Conservation (phyloP, 2,888 invertebrate species). For the Ctenicera cuprea region DNA sequence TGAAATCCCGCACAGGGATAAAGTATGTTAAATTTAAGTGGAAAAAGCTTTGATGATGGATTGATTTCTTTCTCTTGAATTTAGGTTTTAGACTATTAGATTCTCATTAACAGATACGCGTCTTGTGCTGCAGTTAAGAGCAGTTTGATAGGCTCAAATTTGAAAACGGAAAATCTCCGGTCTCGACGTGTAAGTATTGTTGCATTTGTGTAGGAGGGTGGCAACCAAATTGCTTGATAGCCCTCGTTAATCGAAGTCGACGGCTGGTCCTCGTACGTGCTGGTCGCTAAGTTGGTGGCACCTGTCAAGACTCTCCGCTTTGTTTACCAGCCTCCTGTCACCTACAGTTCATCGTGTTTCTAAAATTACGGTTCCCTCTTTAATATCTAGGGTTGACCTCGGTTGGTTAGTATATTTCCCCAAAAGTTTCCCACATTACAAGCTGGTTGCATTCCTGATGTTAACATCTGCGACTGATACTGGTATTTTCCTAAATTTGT, state of each 20-base stretch:
- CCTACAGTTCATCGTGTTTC: conserved; percentile 28
- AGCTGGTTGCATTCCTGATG: background rate
- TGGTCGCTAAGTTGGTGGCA: conserved; percentile 30
- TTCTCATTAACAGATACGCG: background rate
- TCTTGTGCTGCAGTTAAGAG: background rate
- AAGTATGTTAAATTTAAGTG: too few species aligned
- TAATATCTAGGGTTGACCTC: conserved; percentile 9
- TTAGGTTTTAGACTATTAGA: background rate
- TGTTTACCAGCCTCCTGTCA: conserved; percentile 26
- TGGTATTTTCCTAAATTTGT: too few species aligned
- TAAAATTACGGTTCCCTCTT: conserved; percentile 18
- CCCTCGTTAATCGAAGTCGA: conserved; percentile 32
- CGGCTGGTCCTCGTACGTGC: conserved; percentile 23
- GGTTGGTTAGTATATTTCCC: background rate
- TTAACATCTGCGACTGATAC: background rate
- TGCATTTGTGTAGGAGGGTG: conserved; percentile 15
- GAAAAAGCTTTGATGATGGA: background rate
- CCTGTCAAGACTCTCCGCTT: conserved; percentile 24
- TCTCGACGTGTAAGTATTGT: background rate
- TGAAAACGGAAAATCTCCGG: conserved; percentile 5
- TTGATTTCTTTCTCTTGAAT: background rate
- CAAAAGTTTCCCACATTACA: background rate
- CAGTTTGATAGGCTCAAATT: background rate
- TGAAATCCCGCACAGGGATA: too few species aligned
- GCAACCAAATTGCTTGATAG: conserved; percentile 31